A percentile compares a stretch with the other conserved stretches of the same genome.
Evolutionary conservation across 2,797 vertebrate species (phyloP).

Genomic region (Ficedula albicollis): DNA sequence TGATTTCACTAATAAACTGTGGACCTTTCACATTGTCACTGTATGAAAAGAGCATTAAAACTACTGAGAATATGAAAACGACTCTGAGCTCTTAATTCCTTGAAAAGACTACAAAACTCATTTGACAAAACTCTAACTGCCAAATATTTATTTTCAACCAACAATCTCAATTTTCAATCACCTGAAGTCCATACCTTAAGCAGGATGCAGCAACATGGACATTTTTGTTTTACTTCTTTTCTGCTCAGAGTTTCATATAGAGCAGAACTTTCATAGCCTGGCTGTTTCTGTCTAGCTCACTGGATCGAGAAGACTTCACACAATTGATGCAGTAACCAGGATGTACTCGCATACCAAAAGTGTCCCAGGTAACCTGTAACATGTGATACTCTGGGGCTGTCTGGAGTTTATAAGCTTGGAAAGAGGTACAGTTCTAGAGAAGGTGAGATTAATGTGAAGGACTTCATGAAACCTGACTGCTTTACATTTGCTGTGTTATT

Average conservation of each 20-base stretch:
- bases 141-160: background rate
- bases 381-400: background rate
- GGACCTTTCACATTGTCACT: background rate
- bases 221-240: background rate
- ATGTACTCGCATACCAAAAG: background rate
- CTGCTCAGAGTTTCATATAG: background rate
- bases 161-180: background rate
- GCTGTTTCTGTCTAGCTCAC: background rate
- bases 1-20: background rate
- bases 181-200: background rate
- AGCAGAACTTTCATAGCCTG: background rate
- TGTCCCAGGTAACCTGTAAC: background rate
- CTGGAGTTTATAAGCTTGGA: background rate
- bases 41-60: background rate
- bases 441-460: background rate
- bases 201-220: background rate
- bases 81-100: background rate
- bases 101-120: background rate
- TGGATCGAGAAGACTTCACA: background rate
- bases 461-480: background rate
- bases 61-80: rapidly evolving
- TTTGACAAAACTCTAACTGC: background rate
- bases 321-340: background rate
- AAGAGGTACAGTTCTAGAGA: background rate
- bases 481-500: background rate